phyloP scores from a whole-genome alignment of 2,888 invertebrate genomes.

The Lithosia quadra region DNA sequence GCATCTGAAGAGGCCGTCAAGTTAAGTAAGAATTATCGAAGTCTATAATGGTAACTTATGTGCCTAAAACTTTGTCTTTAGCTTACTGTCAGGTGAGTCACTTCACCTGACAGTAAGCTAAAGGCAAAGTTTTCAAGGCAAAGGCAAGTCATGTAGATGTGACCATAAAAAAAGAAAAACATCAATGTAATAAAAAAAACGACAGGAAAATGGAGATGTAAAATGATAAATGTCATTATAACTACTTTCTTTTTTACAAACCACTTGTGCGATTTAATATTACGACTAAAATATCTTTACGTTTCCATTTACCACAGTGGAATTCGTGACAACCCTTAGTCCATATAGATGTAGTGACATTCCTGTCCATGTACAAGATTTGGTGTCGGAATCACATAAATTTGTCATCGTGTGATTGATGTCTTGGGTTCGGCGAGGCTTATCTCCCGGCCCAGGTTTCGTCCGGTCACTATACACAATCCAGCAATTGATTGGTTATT shows the following conservation, averaged over 20 bases:
- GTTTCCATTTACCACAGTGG: background rate
- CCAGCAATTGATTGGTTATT: conserved; percentile 51
- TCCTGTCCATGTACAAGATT: conserved; percentile 43
- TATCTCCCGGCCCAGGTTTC: conserved; percentile 63
- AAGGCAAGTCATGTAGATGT: too few species aligned
- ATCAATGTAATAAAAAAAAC: background rate
- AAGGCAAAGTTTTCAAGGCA: too few species aligned
- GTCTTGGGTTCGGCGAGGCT: conserved; percentile 52
- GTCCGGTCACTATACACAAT: conserved; percentile 30
- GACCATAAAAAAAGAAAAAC: too few species aligned
- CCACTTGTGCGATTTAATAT: background rate
- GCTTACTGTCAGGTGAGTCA: too few species aligned
- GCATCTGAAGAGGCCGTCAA: too few species aligned
- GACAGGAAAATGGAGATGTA: too few species aligned
- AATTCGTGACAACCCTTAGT: conserved; percentile 7
- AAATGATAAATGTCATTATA: too few species aligned
- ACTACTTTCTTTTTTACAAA: background rate
- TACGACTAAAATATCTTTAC: background rate
- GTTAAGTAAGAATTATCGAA: too few species aligned
- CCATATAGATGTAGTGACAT: conserved; percentile 20
- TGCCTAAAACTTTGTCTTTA: too few species aligned
- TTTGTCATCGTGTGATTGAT: conserved; percentile 71
- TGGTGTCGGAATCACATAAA: conserved; percentile 65
- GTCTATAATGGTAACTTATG: too few species aligned
- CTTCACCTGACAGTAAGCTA: too few species aligned